These are phyloP conservation scores for Plusia festucae DNA, from an alignment of 2,888 invertebrate species.

Conservation along the genomic window DNA sequence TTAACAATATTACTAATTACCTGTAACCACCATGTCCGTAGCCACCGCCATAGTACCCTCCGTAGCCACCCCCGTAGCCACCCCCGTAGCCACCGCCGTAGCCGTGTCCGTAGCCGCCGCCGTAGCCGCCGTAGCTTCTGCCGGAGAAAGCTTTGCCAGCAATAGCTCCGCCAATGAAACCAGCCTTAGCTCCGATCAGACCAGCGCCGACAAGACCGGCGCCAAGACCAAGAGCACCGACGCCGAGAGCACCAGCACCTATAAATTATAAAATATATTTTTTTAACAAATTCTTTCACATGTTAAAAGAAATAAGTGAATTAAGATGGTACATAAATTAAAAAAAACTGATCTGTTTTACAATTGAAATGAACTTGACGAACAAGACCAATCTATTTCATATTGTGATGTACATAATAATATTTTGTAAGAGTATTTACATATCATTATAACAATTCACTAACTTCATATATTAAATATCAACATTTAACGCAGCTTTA, in stretches of 20 bases:
- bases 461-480: no score
- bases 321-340: no score
- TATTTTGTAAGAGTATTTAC: conserved; percentile 14
- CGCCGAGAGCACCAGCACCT: conserved; percentile 67
- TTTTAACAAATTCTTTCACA: neutral
- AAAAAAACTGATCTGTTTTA: conserved; percentile 14
- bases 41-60: conserved; percentile 56
- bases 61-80: conserved; percentile 55
- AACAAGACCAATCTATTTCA: conserved; percentile 11
- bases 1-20: conserved; percentile 25
- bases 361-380: conserved; percentile 13
- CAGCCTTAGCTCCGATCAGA: conserved; percentile 75
- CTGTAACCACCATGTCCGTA: conserved; percentile 57
- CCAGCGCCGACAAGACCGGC: conserved; percentile 79
- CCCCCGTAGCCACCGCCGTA: conserved; percentile 59
- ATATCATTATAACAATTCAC: neutral
- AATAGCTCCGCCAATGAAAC: conserved; percentile 79
- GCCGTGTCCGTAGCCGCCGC: conserved; percentile 52
- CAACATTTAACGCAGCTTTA: neutral
- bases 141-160: conserved; percentile 68
- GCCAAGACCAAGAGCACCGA: conserved; percentile 67
- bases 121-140: conserved; percentile 63
- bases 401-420: conserved; percentile 1
- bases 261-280: conserved; percentile 16
- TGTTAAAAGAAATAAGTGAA: neutral